Evolutionary conservation across 2,797 vertebrate genomes (phyloP), one percentile per base, ranked within the genome.

Genomic region (Australoheros facetus): DNA sequence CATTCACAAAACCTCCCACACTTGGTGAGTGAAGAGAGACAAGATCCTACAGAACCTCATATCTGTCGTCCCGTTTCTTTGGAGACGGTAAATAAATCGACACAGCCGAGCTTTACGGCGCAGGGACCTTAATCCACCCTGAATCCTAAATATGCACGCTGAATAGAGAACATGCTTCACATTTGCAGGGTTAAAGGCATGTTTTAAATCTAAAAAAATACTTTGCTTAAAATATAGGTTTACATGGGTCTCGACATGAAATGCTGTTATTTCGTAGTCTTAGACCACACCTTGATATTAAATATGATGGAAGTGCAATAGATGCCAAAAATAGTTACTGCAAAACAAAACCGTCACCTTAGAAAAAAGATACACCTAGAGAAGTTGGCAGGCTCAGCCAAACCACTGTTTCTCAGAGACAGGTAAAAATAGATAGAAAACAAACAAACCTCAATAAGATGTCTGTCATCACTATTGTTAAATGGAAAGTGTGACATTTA

Each of bases 51-150:
- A 83, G 84, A 81, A 23, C 88, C 87, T 88, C 89, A 58, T 72
- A 82, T 92, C 85, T 87, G 88, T 91, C 79, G 70, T 88, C 79
- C 82, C 26, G 87, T 91, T 89, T 84, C 92, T 88, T 75, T 78
- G 88, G 90, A 90, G 87, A 94, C 73, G 17, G 91, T 80, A 93
- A 92, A 95, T 90, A 93, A 84, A 92, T 92, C 28, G 82, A 91
- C 87, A 80, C 72, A 82, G 81, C 71, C 42, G 2, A 30, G 81
- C 88, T 90, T 91, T 88, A 83, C 23, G 83, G 79, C 73, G 54
- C 45, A 1, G 84, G 85, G 88, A 54, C 75, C 81, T 82, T 93
- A 93, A 92, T 92, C 93, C 88, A 82, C 83, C 66, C 69, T 91
- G 87, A 94, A 90, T 94, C 89, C 89, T 79, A 90, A 92, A 91